Conservation (phyloP, 2,797 vertebrate genomes). For the Phataginus tricuspis region DNA sequence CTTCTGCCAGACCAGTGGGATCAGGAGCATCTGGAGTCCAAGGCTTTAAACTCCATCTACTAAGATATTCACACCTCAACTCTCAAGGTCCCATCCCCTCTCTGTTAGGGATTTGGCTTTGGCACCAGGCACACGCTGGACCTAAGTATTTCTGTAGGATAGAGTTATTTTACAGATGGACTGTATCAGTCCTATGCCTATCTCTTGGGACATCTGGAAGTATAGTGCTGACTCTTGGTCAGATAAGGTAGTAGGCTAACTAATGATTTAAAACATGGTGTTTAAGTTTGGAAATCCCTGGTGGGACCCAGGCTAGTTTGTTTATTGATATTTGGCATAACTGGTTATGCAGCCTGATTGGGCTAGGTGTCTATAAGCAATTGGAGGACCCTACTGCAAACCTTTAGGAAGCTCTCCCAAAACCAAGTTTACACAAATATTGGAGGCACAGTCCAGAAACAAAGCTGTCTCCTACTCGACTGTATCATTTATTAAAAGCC, state of each 20-base stretch:
- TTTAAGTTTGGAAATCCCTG: neutral
- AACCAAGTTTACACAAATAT: neutral
- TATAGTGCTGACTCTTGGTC: neutral
- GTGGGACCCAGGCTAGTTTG: neutral
- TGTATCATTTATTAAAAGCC: neutral
- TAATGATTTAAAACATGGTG: neutral
- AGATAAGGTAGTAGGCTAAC: neutral
- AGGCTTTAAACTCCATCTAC: neutral
- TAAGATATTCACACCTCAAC: neutral
- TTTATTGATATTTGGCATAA: neutral
- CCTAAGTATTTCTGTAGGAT: neutral
- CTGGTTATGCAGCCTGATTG: neutral
- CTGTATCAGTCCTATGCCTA: neutral
- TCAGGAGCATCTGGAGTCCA: neutral
- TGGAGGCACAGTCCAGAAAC: neutral
- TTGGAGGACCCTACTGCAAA: neutral
- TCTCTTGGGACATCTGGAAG: neutral
- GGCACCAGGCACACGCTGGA: neutral
- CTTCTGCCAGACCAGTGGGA: neutral
- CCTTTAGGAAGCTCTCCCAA: neutral
- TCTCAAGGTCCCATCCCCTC: neutral
- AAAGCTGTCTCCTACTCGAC: neutral
- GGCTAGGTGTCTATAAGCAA: neutral
- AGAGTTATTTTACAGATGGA: neutral
- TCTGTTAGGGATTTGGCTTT: neutral